phyloP scores from a whole-genome alignment of 2,113 vertebrate species.

The Daubentonia madagascariensis region DNA sequence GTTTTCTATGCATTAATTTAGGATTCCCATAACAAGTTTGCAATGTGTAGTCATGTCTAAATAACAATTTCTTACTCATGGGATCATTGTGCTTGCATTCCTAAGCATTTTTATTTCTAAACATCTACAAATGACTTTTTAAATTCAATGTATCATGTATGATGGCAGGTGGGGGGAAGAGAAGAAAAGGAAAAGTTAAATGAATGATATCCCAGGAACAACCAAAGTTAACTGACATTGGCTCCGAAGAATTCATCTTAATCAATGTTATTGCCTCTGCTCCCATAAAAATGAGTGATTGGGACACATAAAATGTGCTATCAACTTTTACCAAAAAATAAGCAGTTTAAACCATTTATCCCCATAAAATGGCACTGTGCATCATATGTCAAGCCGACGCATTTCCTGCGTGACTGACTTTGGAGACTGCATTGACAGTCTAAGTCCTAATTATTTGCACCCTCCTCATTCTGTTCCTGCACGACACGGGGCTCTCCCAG shows the following conservation, averaged over 20 bases:
- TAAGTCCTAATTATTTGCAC: conserved; percentile 64
- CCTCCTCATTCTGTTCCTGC: not conserved
- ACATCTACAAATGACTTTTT: conserved; percentile 2
- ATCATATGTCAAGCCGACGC: not conserved
- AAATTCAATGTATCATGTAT: conserved; percentile 47
- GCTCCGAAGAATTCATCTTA: conserved; percentile 31
- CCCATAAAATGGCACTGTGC: conserved; percentile 7
- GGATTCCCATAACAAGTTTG: not conserved
- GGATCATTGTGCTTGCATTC: not conserved
- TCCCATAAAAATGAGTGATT: conserved; percentile 65
- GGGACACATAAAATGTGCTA: conserved; percentile 47
- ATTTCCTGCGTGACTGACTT: conserved; percentile 46
- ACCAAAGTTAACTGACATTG: conserved; percentile 23
- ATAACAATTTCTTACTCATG: not conserved
- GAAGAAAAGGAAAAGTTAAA: conserved; percentile 14
- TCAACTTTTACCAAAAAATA: conserved; percentile 61
- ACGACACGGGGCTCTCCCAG: not conserved
- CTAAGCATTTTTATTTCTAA: conserved; percentile 32
- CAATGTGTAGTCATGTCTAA: not conserved
- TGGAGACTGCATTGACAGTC: conserved; percentile 41
- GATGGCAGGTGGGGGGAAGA: not conserved
- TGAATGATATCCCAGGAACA: not conserved
- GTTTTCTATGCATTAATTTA: conserved; percentile 38
- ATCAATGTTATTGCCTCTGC: conserved; percentile 28
- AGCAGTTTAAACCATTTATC: conserved; percentile 59